These are phyloP conservation scores for Zaprionus bogoriensis DNA, from an alignment of 2,888 invertebrate species.

Conservation along the genomic window DNA sequence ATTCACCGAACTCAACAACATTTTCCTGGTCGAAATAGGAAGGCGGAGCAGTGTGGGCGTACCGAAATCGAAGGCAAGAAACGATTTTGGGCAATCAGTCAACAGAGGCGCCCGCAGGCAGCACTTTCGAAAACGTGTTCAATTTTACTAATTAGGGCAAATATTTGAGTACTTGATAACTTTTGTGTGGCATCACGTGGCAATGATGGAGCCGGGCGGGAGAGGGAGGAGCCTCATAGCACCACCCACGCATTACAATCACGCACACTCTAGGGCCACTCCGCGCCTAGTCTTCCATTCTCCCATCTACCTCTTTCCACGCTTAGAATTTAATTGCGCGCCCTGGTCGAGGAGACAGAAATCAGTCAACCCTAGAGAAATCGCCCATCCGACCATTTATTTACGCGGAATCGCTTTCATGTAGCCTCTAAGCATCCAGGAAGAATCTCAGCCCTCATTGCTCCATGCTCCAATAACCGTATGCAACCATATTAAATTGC, in stretches of 20 bases:
- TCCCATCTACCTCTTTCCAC: background rate
- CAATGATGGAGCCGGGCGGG: background rate
- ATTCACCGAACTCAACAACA: conserved; percentile 30
- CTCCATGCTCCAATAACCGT: background rate
- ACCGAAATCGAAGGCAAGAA: conserved; percentile 46
- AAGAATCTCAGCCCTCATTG: background rate
- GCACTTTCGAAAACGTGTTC: conserved; percentile 42
- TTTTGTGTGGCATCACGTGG: conserved; percentile 17
- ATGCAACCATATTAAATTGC: background rate
- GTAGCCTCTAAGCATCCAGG: conserved; percentile 13
- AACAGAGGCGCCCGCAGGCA: conserved; percentile 27
- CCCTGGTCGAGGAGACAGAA: conserved; percentile 44
- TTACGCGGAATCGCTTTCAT: conserved; percentile 46
- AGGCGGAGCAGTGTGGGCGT: conserved; percentile 20
- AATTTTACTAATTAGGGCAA: conserved; percentile 62
- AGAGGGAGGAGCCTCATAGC: conserved; percentile 9
- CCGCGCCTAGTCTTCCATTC: background rate
- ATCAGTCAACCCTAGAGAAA: conserved; percentile 36
- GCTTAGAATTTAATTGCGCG: conserved; percentile 54
- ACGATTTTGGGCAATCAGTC: conserved; percentile 55
- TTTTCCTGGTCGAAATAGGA: background rate
- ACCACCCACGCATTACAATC: conserved; percentile 51
- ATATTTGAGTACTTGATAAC: conserved; percentile 58
- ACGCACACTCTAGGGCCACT: conserved; percentile 38
- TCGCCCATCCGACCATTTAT: background rate